phyloP scores from a whole-genome alignment of 2,113 vertebrate genomes.

The Oreochromis aureus region DNA sequence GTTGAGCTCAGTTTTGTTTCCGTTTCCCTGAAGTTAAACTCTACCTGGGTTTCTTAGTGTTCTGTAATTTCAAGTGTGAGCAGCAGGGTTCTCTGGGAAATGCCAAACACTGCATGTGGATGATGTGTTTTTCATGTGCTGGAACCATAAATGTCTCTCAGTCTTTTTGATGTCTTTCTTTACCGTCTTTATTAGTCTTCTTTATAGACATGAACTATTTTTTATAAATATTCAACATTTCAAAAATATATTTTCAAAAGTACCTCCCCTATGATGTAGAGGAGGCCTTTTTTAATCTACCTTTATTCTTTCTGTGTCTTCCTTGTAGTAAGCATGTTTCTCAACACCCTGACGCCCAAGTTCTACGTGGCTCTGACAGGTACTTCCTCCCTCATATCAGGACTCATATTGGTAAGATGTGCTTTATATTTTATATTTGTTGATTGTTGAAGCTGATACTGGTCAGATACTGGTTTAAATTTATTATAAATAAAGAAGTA shows the following conservation, averaged over 20 bases:
- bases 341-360: conserved; percentile 98
- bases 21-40: neutral
- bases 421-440: neutral
- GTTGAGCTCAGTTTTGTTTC: neutral
- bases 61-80: neutral
- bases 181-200: neutral
- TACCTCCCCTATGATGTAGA: neutral
- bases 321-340: conserved; percentile 95
- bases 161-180: neutral
- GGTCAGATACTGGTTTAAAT: neutral
- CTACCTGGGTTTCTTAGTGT: neutral
- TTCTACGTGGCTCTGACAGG: conserved; percentile 98
- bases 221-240: neutral
- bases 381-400: conserved; percentile 96
- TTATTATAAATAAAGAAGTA: neutral
- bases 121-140: neutral
- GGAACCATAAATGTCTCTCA: neutral
- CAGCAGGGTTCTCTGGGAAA: conserved; percentile 5
- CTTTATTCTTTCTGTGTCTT: conserved; percentile 43
- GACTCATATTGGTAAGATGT: conserved; percentile 94
- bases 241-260: neutral
- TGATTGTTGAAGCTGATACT: neutral
- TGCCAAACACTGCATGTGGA: neutral
- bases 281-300: neutral
- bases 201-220: neutral